Evolutionary conservation across 2,113 vertebrate genomes (phyloP).

Genomic region (Myiagra hebetior): DNA sequence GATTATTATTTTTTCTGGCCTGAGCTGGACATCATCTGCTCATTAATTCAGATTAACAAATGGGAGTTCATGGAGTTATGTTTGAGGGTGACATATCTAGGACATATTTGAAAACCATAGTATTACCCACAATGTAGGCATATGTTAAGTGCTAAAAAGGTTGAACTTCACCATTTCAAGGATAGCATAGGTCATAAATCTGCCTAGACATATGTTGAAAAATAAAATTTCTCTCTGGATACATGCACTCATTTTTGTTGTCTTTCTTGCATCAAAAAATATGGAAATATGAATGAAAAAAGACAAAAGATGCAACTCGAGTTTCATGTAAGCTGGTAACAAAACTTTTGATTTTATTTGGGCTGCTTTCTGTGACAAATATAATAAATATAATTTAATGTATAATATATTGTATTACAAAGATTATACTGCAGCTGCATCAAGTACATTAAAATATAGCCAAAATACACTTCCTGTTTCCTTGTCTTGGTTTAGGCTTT

Average conservation of each 20-base stretch:
- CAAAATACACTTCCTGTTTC: neutral
- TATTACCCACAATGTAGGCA: neutral
- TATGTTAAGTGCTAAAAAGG: slow-evolving; percentile 11
- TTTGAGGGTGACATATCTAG: slow-evolving; percentile 48
- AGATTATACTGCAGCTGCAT: neutral
- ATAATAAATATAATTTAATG: neutral
- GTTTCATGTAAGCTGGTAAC: neutral
- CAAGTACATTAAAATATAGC: neutral
- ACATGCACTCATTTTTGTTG: neutral
- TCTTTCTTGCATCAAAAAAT: neutral
- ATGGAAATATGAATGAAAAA: neutral
- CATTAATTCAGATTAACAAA: slow-evolving; percentile 62
- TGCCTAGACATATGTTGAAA: neutral
- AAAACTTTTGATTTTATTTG: neutral
- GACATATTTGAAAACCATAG: slow-evolving; percentile 6
- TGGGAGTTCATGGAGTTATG: neutral
- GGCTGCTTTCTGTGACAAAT: neutral
- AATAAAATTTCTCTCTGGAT: neutral
- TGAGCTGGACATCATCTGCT: slow-evolving; percentile 15
- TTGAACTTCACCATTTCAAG: neutral
- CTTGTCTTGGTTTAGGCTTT: neutral
- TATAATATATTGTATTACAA: neutral
- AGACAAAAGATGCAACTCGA: neutral
- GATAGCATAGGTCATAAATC: neutral
- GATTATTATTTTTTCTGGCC: neutral